Evolutionary conservation across 2,888 invertebrate species (phyloP).

Genomic region (Eueremaeus valkanovi): DNA sequence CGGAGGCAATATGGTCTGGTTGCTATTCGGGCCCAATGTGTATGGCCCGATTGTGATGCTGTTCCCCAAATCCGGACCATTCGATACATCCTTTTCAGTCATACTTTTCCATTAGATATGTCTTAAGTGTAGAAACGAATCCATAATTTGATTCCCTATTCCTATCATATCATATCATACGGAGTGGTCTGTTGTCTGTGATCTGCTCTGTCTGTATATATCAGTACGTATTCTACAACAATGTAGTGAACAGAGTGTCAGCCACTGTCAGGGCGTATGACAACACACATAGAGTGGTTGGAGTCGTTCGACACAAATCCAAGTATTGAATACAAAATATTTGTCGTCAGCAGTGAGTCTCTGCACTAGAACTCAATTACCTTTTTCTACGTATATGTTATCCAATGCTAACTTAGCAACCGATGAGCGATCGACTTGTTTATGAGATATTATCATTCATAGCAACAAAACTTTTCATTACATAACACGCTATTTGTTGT

Average conservation of each 20-base stretch:
- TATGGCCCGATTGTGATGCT: background rate
- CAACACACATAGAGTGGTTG: background rate
- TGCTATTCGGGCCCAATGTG: background rate
- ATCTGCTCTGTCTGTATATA: too few relatives aligned
- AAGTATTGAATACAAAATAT: background rate
- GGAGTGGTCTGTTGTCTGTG: background rate
- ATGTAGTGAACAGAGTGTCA: background rate
- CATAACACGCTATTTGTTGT: slow-evolving; percentile 3
- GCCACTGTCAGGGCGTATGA: slow-evolving; percentile 4
- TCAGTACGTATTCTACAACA: too few relatives aligned
- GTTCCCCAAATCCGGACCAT: background rate
- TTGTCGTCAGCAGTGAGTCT: background rate
- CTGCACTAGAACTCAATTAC: background rate
- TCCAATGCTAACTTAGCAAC: too few relatives aligned
- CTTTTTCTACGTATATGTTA: slow-evolving; percentile 9
- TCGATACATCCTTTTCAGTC: background rate
- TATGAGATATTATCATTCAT: background rate
- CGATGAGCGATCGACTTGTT: background rate
- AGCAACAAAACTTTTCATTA: background rate
- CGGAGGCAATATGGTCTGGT: background rate
- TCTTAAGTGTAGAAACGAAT: background rate
- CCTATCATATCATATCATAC: background rate
- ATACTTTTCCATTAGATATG: slow-evolving; percentile 18
- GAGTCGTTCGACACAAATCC: background rate
- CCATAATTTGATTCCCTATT: background rate